Conservation (phyloP, 2,797 vertebrate species). For the Echeneis naucrates region DNA sequence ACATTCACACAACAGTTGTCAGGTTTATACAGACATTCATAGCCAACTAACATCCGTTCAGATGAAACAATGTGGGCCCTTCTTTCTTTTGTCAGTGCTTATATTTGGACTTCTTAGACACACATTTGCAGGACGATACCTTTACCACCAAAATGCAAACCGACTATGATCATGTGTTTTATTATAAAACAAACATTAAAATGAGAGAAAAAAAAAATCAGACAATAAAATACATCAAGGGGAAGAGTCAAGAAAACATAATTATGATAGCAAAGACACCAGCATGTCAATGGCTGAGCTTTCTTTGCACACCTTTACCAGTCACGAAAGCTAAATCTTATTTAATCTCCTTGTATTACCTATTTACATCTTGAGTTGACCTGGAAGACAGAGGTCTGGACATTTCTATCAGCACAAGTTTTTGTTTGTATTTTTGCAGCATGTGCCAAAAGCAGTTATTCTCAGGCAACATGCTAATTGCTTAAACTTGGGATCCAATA, state of each 20-base stretch:
- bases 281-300: slow-evolving; percentile 8
- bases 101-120: not conserved
- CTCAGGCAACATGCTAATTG: slow-evolving; percentile 33
- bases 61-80: not conserved
- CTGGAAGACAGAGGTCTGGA: slow-evolving; percentile 41
- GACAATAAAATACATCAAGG: slow-evolving; percentile 59
- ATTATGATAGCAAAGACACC: slow-evolving; percentile 37
- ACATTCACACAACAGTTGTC: not conserved
- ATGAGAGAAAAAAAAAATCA: slow-evolving; percentile 66
- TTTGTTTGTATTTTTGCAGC: slow-evolving; percentile 14
- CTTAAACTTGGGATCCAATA: slow-evolving; percentile 33
- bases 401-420: slow-evolving; percentile 8
- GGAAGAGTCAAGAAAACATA: slow-evolving; percentile 58
- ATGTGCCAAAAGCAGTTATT: slow-evolving; percentile 9
- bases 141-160: not conserved
- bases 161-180: slow-evolving; percentile 68
- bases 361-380: slow-evolving; percentile 34
- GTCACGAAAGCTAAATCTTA: slow-evolving; percentile 23
- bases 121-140: not conserved
- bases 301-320: slow-evolving; percentile 27
- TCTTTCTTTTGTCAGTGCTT: not conserved
- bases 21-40: slow-evolving; percentile 8
- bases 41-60: not conserved
- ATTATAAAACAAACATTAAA: slow-evolving; percentile 80
- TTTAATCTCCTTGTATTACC: slow-evolving; percentile 10